Evolutionary conservation across 2,113 vertebrate genomes (phyloP).

Genomic region (Epinephelus fuscoguttatus): DNA sequence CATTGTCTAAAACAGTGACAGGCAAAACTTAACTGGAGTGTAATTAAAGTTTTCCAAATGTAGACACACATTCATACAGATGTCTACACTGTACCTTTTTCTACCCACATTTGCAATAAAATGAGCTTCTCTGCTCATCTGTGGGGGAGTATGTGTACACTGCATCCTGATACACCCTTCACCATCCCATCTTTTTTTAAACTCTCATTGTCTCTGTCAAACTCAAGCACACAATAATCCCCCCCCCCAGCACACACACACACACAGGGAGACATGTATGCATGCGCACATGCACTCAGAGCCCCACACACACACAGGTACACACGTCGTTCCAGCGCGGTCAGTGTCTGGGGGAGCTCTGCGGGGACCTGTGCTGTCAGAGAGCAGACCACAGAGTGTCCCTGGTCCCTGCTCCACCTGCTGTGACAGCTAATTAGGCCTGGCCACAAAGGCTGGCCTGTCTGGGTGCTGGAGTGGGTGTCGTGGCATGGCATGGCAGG

Average conservation of each 20-base stretch:
- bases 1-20: conserved; percentile 27
- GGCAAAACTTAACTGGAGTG: conserved; percentile 50
- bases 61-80: conserved; percentile 6
- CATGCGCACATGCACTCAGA: background rate
- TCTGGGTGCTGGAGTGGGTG: conserved; percentile 75
- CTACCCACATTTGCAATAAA: conserved; percentile 35
- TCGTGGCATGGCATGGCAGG: conserved; percentile 57
- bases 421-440: conserved; percentile 85
- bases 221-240: conserved; percentile 22
- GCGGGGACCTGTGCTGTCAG: conserved; percentile 74
- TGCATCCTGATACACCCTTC: conserved; percentile 51
- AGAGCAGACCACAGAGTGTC: conserved; percentile 68
- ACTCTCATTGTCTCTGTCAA: conserved; percentile 25
- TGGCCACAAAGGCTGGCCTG: conserved; percentile 67
- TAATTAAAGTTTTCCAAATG: conserved; percentile 57
- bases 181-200: conserved; percentile 21
- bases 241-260: conserved; percentile 3
- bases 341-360: conserved; percentile 68
- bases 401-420: conserved; percentile 76
- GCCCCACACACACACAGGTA: conserved; percentile 28
- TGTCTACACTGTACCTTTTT: conserved; percentile 21
- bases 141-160: conserved; percentile 31
- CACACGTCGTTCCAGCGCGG: conserved; percentile 37
- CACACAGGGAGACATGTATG: background rate
- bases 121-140: conserved; percentile 18